These are phyloP conservation scores for Centropus bengalensis DNA, from an alignment of 2,113 vertebrate genomes.

Conservation along the genomic window DNA sequence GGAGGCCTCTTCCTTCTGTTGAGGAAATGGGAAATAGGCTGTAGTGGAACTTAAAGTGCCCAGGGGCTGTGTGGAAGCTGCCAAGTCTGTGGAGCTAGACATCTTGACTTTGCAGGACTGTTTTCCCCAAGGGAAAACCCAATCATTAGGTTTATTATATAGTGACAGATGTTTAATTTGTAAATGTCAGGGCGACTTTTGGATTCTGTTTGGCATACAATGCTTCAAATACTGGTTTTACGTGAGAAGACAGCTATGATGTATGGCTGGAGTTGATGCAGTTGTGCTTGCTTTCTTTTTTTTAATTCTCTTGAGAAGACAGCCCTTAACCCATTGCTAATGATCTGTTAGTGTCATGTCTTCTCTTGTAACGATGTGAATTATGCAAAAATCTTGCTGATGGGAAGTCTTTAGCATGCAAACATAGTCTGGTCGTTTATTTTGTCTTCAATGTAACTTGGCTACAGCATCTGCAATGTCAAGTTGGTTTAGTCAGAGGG, in stretches of 20 bases:
- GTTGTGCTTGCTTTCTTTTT: background rate
- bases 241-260: background rate
- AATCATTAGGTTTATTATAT: background rate
- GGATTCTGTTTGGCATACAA: background rate
- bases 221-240: constrained; percentile 1
- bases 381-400: background rate
- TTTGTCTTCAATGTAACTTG: background rate
- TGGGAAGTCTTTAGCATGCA: background rate
- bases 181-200: background rate
- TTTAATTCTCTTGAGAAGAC: background rate
- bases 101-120: background rate
- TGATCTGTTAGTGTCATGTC: background rate
- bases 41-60: background rate
- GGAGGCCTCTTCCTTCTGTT: background rate
- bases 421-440: accelerated
- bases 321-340: background rate
- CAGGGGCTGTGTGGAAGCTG: background rate
- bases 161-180: constrained; percentile 49
- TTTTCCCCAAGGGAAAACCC: background rate
- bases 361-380: background rate
- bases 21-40: background rate
- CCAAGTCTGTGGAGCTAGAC: background rate
- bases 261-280: background rate
- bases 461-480: background rate
- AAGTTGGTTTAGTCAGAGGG: background rate